These are phyloP conservation scores for Sebastolobus altivelis DNA, from an alignment of 2,797 vertebrate genomes.

Conservation along the genomic window DNA sequence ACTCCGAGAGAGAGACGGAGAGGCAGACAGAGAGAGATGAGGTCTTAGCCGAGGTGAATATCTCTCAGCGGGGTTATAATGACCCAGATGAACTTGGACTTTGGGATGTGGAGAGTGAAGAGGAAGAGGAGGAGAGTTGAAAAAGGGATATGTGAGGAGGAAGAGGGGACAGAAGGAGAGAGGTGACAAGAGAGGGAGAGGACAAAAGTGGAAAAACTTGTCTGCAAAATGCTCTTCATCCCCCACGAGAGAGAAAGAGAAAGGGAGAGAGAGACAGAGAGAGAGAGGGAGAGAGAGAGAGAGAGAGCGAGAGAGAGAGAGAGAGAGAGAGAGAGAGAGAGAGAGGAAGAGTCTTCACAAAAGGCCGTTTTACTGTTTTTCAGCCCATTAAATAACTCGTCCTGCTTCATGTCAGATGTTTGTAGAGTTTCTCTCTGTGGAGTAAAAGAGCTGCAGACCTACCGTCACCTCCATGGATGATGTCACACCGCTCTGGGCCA, in stretches of 20 bases:
- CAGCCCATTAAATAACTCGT: slow-evolving; percentile 21
- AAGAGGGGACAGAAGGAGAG: neutral
- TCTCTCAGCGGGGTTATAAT: slow-evolving; percentile 75
- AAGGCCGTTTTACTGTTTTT: slow-evolving; percentile 15
- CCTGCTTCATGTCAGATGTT: neutral
- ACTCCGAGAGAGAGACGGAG: slow-evolving; percentile 32
- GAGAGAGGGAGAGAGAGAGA: slow-evolving; percentile 28
- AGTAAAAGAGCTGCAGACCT: neutral
- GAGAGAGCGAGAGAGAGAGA: slow-evolving; percentile 24
- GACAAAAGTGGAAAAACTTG: slow-evolving; percentile 67
- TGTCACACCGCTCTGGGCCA: slow-evolving; percentile 5
- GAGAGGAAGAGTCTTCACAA: slow-evolving; percentile 17
- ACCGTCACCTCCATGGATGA: neutral
- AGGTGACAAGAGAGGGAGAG: slow-evolving; percentile 27
- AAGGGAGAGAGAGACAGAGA: slow-evolving; percentile 28
- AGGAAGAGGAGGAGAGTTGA: neutral
- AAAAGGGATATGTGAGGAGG: neutral
- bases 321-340: slow-evolving; percentile 22
- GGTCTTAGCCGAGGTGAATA: slow-evolving; percentile 76
- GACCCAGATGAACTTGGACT: slow-evolving; percentile 74
- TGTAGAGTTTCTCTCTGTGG: slow-evolving; percentile 8
- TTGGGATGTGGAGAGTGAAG: slow-evolving; percentile 44
- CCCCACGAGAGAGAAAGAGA: slow-evolving; percentile 29
- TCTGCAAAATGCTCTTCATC: slow-evolving; percentile 45
- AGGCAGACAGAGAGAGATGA: slow-evolving; percentile 73